Evolutionary conservation across 2,797 vertebrate species (phyloP), one percentile per base, ranked within the genome.

Genomic region (Sebastolobus altivelis): DNA sequence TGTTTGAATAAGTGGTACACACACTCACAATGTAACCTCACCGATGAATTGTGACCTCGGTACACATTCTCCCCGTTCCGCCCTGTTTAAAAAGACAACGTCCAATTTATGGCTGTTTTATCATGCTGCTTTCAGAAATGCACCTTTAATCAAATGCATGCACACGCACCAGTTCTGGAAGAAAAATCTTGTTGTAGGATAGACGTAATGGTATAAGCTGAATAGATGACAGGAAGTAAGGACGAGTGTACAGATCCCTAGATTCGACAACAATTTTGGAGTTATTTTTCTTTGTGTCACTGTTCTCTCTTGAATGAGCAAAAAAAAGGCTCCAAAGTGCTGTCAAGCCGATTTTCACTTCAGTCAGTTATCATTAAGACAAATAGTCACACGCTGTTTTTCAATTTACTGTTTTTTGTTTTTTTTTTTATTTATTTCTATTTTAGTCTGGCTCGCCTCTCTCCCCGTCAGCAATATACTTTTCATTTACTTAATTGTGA

Each of bases 21-120:
- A 61, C 70, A 69, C 60, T 80, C 80, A 61, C 52, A 25, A 8
- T 35, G 12, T 82, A 80, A 80, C 65, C 78, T 75, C 62, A 14
- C 25, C 2, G 25, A 80, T 87, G 56, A 82, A 77, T 70, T 46
- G 31, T 72, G 75, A 88, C 74, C 73, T 11, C 5, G 2, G 72
- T 63, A 22, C 65, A 63, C 31, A 13, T 7, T 75, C 35, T 69
- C 55, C 18, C 58, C 52, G 55, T 60, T 73, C 43, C 54, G 11
- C 20, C 56, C 35, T 37, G 33, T 75, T 86, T 79, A 31, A 72
- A 79, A 81, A 70, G 46, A 52, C 46, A 52, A 29, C 69, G 62
- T 72, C 61, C 37, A 85, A 83, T 82, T 82, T 73, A 73, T 72
- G 58, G 35, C 79, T 43, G 73, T 61, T 46, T 31, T 31, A 27